These are phyloP conservation scores for Okamejei kenojei DNA, from an alignment of 2,797 vertebrate genomes.

Conservation along the genomic window DNA sequence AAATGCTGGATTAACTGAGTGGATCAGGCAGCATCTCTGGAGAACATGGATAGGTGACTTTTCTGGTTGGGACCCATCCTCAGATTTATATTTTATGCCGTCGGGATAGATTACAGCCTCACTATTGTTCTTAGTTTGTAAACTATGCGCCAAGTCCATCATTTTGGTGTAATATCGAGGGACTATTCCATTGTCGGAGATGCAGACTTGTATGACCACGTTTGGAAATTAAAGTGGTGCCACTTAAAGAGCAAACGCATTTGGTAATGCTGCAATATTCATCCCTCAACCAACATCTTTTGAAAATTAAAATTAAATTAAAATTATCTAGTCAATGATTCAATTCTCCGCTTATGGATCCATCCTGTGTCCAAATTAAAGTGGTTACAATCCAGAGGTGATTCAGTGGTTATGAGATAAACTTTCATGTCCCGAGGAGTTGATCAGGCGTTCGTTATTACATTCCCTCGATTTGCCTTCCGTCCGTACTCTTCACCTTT, in stretches of 20 bases:
- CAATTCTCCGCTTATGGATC: background rate
- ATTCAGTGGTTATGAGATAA: too few relatives aligned
- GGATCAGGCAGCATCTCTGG: too few relatives aligned
- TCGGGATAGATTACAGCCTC: background rate
- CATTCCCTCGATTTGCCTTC: background rate
- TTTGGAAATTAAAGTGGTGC: background rate
- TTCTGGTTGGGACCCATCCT: too few relatives aligned
- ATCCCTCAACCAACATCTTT: background rate
- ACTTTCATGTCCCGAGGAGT: too few relatives aligned
- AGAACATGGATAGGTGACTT: too few relatives aligned
- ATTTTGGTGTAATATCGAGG: background rate
- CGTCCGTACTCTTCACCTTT: background rate
- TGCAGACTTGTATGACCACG: background rate
- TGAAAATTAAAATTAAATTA: constrained; percentile 1
- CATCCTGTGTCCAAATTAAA: background rate
- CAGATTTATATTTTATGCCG: too few relatives aligned
- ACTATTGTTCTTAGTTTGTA: background rate
- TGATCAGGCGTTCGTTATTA: background rate
- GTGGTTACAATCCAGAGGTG: too few relatives aligned
- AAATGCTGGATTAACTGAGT: too few relatives aligned
- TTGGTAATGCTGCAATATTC: background rate
- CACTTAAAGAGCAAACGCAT: background rate
- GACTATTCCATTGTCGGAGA: background rate
- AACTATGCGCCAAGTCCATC: background rate
- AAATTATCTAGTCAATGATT: background rate